phyloP scores from a whole-genome alignment of 1,140 invertebrate species.

The Lutraria rhynchaena region DNA sequence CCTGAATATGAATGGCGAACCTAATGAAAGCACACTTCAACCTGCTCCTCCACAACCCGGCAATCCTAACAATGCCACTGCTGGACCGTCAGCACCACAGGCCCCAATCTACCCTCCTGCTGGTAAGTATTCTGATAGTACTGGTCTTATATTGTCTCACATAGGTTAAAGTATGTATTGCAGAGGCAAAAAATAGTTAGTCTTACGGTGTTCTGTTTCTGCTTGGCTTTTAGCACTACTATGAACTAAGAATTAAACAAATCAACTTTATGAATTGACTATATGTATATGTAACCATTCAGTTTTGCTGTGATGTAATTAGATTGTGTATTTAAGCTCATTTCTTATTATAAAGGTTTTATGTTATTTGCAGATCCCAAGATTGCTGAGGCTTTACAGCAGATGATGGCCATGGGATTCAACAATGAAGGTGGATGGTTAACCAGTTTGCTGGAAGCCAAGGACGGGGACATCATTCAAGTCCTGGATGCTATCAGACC shows the following conservation, averaged over 20 bases:
- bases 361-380: conserved; percentile 74
- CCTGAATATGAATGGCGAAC: conserved; percentile 20
- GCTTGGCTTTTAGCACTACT: too few relatives aligned
- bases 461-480: conserved; percentile 87
- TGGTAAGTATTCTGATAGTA: conserved; percentile 20
- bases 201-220: too few relatives aligned
- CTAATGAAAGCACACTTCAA: background rate
- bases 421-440: conserved; percentile 87
- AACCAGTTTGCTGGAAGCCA: conserved; percentile 84
- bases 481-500: conserved; percentile 86
- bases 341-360: too few relatives aligned
- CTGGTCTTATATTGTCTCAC: too few relatives aligned
- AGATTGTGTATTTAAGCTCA: too few relatives aligned
- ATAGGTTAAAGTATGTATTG: too few relatives aligned
- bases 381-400: conserved; percentile 81
- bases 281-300: too few relatives aligned
- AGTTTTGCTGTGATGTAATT: too few relatives aligned
- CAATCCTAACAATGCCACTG: background rate
- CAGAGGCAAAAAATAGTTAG: too few relatives aligned
- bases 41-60: background rate
- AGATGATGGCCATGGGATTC: conserved; percentile 92
- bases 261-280: too few relatives aligned
- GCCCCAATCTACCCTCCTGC: conserved; percentile 40
- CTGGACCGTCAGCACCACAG: background rate
- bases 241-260: too few relatives aligned